Evolutionary conservation across 2,113 vertebrate genomes (phyloP).

Genomic region (Gallinago paraguaiae): DNA sequence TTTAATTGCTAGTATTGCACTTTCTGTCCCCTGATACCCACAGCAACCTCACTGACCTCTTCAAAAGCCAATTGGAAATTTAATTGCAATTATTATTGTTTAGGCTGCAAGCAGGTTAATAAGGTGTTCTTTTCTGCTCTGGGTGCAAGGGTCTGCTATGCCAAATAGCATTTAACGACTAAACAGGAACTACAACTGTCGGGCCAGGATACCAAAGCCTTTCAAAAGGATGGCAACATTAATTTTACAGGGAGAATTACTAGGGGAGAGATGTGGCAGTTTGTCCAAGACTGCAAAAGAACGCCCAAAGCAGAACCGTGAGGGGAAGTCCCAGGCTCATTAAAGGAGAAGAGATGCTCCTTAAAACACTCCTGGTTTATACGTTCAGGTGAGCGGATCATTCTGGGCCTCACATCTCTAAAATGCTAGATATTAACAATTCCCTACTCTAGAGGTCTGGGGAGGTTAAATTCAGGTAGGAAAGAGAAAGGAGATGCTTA

Average conservation of each 20-base stretch:
- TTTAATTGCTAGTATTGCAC: neutral
- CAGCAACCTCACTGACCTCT: conserved; percentile 18
- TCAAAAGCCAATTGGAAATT: neutral
- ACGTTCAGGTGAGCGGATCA: neutral
- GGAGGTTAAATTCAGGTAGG: neutral
- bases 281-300: neutral
- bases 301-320: fast-evolving
- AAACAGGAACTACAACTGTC: neutral
- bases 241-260: neutral
- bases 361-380: neutral
- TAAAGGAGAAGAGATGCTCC: neutral
- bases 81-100: conserved; percentile 19
- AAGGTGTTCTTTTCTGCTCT: neutral
- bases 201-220: neutral
- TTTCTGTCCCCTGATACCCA: neutral
- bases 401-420: neutral
- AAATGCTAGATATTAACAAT: neutral
- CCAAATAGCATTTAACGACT: neutral
- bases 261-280: neutral
- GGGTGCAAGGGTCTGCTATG: neutral
- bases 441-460: neutral
- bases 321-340: neutral
- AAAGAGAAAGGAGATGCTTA: neutral
- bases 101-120: neutral
- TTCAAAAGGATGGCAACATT: neutral